Evolutionary conservation across 2,888 invertebrate genomes (phyloP).

Genomic region (Willowsia nigromaculata): DNA sequence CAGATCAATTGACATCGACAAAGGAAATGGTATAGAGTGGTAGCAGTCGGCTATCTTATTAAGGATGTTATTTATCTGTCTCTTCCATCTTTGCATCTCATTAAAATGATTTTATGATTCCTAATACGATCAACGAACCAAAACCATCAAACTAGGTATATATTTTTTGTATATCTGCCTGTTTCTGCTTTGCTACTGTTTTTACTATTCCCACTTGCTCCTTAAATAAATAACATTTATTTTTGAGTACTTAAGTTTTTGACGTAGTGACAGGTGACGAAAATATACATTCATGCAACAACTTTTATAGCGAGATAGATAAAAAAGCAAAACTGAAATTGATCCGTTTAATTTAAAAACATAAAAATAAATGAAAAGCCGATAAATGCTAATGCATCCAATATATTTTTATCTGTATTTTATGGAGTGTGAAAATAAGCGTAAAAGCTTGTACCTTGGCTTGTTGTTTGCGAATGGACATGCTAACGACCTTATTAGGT

Average conservation of each 20-base stretch:
- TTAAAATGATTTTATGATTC: background rate
- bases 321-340: background rate
- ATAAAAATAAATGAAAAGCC: background rate
- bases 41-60: background rate
- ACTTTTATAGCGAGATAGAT: background rate
- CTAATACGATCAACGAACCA: constrained; percentile 5
- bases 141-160: background rate
- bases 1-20: background rate
- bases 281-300: background rate
- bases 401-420: background rate
- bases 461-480: background rate
- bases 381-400: background rate
- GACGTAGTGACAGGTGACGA: background rate
- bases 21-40: background rate
- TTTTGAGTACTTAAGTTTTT: too few species aligned
- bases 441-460: background rate
- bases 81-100: constrained; percentile 10
- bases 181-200: background rate
- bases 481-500: constrained; percentile 1
- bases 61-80: background rate
- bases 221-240: background rate
- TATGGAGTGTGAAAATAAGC: constrained; percentile 2
- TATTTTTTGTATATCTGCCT: background rate
- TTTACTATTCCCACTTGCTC: background rate
- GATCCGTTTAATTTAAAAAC: background rate